Evolutionary conservation across 1,140 invertebrate species (phyloP), one percentile per base, ranked within the genome.

Genomic region (Epicauta chinensis): DNA sequence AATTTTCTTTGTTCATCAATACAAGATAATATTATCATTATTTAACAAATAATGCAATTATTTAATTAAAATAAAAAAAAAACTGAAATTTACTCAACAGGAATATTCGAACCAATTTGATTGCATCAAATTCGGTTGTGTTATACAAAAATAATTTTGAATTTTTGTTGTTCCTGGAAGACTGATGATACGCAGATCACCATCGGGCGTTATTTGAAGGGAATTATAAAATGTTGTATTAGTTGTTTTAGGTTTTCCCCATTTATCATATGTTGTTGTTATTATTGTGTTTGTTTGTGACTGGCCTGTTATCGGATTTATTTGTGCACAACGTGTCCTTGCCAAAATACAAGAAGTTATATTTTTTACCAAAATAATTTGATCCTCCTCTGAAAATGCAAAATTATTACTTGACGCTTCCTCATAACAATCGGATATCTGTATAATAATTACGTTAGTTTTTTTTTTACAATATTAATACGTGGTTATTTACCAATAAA

Each of bases 241-340:
- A 60, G 63, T 66, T 32, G 46, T 53, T 13, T 51, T 31, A 10
- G 53, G 52, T 40, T 51, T 55, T 51, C 56, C 56, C 37, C 46
- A 56, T 43, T 46, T 46, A 14, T 51, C 42, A 23, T 49, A 58
- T 23, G 31, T 60, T 13, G 55, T 51, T 9, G 44, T 51, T 2
- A 69, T 68, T 46, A 71, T 67, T 23, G 68, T 69, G n/a, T 73
- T 72, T 17, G 69, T 68, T 69, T 78, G 76, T n/a, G 71, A 62
- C 49, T 76, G 73, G n/a, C 77, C 77, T 0, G 76, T 76, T 42
- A 79, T 77, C 13, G 77, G 77, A 67, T 79, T 78, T 61, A 71
- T 77, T 2, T 63, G 64, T 44, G 73, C 69, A 65, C 77, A 78
- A 52, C 77, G 62, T 5, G 75, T 61, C 58, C 72, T 75, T 3